phyloP scores from a whole-genome alignment of 2,113 vertebrate genomes.

The Brachionichthys hirsutus region DNA sequence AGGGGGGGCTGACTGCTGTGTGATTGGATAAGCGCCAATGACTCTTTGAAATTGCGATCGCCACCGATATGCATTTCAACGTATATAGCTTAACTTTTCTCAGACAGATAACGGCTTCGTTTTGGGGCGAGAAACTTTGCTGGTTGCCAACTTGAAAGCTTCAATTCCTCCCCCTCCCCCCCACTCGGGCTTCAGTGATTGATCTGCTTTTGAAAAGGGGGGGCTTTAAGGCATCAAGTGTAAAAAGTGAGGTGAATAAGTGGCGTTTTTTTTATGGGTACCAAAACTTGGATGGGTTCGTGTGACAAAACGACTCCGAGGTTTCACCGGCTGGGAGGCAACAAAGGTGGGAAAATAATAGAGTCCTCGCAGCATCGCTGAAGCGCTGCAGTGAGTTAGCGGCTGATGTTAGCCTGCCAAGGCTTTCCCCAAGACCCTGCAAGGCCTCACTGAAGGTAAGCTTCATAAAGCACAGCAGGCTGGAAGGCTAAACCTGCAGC shows the following conservation, averaged over 20 bases:
- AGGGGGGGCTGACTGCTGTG: slow-evolving; percentile 50
- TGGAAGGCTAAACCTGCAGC: slow-evolving; percentile 59
- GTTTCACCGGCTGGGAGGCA: slow-evolving; percentile 28
- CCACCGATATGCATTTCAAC: slow-evolving; percentile 60
- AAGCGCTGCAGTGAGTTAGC: slow-evolving; percentile 56
- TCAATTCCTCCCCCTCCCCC: no score
- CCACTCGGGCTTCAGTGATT: slow-evolving; percentile 33
- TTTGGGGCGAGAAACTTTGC: slow-evolving; percentile 49
- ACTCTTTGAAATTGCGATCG: slow-evolving; percentile 73
- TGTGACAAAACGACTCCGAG: slow-evolving; percentile 28
- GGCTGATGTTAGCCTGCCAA: slow-evolving; percentile 58
- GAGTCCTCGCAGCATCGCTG: slow-evolving; percentile 52
- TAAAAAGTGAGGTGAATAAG: slow-evolving; percentile 26
- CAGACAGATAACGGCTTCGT: slow-evolving; percentile 61
- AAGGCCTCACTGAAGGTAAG: slow-evolving; percentile 62
- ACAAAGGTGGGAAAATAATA: slow-evolving; percentile 57
- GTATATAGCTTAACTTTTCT: slow-evolving; percentile 58
- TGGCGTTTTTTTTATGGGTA: slow-evolving; percentile 10
- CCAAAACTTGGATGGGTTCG: slow-evolving; percentile 20
- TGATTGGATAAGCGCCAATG: slow-evolving; percentile 73
- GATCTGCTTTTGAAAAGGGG: slow-evolving; percentile 52
- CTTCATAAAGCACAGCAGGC: slow-evolving; percentile 58
- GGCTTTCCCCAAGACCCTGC: slow-evolving; percentile 51
- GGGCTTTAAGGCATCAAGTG: background rate
- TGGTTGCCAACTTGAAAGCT: slow-evolving; percentile 50